phyloP scores from a whole-genome alignment of 2,113 vertebrate genomes.

The Addax nasomaculatus region DNA sequence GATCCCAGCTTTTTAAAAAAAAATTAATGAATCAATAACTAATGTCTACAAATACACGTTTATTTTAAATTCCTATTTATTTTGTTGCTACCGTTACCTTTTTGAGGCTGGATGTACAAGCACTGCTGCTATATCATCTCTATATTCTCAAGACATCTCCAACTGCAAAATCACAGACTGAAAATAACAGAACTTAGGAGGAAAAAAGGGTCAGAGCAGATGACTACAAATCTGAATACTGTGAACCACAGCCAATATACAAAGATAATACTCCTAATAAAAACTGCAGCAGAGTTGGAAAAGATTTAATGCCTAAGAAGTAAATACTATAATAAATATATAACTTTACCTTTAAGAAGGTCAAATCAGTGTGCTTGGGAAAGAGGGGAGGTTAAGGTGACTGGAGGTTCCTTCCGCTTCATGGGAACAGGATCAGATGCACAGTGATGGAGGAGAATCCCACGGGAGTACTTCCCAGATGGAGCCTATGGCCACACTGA shows the following conservation, averaged over 20 bases:
- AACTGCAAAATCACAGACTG: not conserved
- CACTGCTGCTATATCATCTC: not conserved
- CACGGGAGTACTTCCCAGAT: not conserved
- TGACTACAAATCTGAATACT: not conserved
- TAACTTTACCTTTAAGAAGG: not conserved
- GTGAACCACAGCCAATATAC: not conserved
- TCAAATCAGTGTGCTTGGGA: not conserved
- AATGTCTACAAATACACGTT: not conserved
- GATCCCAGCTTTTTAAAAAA: not conserved
- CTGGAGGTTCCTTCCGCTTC: not conserved
- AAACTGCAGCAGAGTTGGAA: not conserved
- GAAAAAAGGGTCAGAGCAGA: not conserved
- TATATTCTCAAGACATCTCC: not conserved
- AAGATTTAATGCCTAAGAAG: not conserved
- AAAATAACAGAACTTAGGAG: not conserved
- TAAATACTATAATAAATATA: not conserved
- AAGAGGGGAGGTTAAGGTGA: accelerated
- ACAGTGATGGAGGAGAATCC: not conserved
- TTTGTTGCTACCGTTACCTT: not conserved
- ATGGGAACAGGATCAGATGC: not conserved
- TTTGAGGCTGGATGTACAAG: not conserved
- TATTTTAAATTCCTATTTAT: not conserved
- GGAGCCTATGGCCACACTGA: not conserved
- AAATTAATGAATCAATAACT: not conserved
- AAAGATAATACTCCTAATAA: not conserved